Evolutionary conservation across 2,113 vertebrate species (phyloP).

Genomic region (Nesoenas mayeri): DNA sequence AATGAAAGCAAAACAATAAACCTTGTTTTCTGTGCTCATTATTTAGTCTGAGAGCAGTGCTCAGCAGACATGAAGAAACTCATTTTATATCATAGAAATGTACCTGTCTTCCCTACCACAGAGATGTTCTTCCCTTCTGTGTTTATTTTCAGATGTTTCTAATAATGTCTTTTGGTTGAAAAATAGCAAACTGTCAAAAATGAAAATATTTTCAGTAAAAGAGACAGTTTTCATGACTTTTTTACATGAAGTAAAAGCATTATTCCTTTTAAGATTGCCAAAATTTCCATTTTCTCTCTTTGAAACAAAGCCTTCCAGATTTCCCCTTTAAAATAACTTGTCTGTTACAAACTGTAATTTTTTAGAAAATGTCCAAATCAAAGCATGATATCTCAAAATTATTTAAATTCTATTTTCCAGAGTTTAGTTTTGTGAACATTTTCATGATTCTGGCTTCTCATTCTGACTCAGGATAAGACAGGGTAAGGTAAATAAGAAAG

Average conservation of each 20-base stretch:
- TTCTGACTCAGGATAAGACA: neutral
- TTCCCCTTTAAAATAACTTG: conserved; percentile 35
- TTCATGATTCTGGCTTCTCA: neutral
- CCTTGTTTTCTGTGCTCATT: neutral
- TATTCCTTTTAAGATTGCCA: conserved; percentile 50
- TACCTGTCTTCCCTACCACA: conserved; percentile 31
- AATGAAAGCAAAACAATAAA: rapidly evolving
- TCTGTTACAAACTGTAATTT: conserved; percentile 18
- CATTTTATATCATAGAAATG: neutral
- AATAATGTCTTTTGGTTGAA: conserved; percentile 43
- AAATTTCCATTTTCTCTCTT: conserved; percentile 57
- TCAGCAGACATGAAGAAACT: neutral
- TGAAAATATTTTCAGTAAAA: conserved; percentile 55
- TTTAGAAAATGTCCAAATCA: conserved; percentile 40
- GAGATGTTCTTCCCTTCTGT: neutral
- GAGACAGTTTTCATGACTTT: conserved; percentile 32
- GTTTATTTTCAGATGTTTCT: conserved; percentile 55
- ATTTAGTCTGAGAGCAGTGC: neutral
- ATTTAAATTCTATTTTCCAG: conserved; percentile 23
- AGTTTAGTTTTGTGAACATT: neutral
- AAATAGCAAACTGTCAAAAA: conserved; percentile 57
- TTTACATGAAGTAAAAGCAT: conserved; percentile 20
- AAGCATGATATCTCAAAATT: conserved; percentile 25
- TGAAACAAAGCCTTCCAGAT: conserved; percentile 58
- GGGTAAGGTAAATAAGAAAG: neutral